Evolutionary conservation across 1,140 invertebrate genomes (phyloP).

Genomic region (Daktulosphaira vitifoliae): DNA sequence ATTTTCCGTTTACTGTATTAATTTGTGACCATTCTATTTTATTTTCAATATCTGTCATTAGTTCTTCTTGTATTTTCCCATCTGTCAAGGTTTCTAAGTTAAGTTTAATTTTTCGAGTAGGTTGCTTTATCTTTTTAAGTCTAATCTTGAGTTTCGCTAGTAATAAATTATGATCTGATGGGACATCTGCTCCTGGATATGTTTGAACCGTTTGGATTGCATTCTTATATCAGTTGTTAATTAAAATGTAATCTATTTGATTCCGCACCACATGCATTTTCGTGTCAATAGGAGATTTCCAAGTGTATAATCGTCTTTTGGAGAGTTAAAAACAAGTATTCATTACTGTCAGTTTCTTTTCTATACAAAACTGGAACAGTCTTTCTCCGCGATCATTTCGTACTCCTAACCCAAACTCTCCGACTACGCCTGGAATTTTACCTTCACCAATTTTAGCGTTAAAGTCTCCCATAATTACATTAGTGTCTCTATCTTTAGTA

Average conservation of each 20-base stretch:
- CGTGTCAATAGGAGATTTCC: slow-evolving; percentile 40
- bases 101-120: background rate
- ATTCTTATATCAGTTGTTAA: slow-evolving; percentile 41
- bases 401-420: slow-evolving; percentile 38
- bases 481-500: slow-evolving; percentile 35
- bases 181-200: slow-evolving; percentile 37
- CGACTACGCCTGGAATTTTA: slow-evolving; percentile 14
- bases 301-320: slow-evolving; percentile 41
- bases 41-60: background rate
- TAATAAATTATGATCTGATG: no score
- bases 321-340: slow-evolving; percentile 42
- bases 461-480: slow-evolving; percentile 39
- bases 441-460: slow-evolving; percentile 39
- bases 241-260: slow-evolving; percentile 43
- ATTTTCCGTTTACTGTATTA: slow-evolving; percentile 25
- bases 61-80: slow-evolving; percentile 7
- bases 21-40: background rate
- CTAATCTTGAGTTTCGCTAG: slow-evolving; percentile 34
- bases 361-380: slow-evolving; percentile 41
- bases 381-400: slow-evolving; percentile 41
- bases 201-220: slow-evolving; percentile 39
- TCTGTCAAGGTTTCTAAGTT: background rate
- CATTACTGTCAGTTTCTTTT: slow-evolving; percentile 38
- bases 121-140: slow-evolving; percentile 6
- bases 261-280: slow-evolving; percentile 38